phyloP scores from a whole-genome alignment of 2,888 invertebrate genomes.

The Macaria notata region DNA sequence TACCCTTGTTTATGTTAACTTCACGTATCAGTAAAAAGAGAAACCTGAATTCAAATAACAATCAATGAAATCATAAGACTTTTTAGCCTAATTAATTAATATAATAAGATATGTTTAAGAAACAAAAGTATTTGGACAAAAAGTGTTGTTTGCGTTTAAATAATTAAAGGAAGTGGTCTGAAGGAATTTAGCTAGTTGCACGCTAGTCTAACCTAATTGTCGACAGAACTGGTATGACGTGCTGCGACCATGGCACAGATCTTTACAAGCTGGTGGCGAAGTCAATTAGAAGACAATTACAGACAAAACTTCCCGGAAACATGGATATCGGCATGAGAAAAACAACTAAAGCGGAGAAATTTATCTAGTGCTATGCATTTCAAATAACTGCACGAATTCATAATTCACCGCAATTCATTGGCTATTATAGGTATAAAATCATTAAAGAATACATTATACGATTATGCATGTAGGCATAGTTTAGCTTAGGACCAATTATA shows the following conservation, averaged over 20 bases:
- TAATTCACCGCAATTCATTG: too few species aligned
- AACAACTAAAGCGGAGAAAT: not conserved
- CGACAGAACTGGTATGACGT: slow-evolving; percentile 28
- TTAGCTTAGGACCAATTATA: too few species aligned
- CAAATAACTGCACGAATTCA: too few species aligned
- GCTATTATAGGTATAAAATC: too few species aligned
- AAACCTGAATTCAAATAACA: too few species aligned
- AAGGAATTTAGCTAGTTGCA: slow-evolving; percentile 35
- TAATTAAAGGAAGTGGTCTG: slow-evolving; percentile 16
- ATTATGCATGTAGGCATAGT: too few species aligned
- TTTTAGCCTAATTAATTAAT: too few species aligned
- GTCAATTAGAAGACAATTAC: slow-evolving; percentile 13
- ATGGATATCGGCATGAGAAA: not conserved
- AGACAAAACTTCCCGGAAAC: slow-evolving; percentile 5
- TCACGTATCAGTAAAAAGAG: too few species aligned
- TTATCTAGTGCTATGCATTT: not conserved
- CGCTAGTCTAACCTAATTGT: slow-evolving; percentile 39
- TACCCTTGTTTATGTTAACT: too few species aligned
- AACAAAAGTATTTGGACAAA: not conserved
- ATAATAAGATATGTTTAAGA: too few species aligned
- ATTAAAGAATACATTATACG: too few species aligned
- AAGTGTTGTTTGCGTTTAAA: slow-evolving; percentile 1
- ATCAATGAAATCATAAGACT: too few species aligned
- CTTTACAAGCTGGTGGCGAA: slow-evolving; percentile 9
- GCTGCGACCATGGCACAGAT: slow-evolving; percentile 40